Evolutionary conservation across 1,140 invertebrate species (phyloP).

Genomic region (Paralvinella palmiformis): DNA sequence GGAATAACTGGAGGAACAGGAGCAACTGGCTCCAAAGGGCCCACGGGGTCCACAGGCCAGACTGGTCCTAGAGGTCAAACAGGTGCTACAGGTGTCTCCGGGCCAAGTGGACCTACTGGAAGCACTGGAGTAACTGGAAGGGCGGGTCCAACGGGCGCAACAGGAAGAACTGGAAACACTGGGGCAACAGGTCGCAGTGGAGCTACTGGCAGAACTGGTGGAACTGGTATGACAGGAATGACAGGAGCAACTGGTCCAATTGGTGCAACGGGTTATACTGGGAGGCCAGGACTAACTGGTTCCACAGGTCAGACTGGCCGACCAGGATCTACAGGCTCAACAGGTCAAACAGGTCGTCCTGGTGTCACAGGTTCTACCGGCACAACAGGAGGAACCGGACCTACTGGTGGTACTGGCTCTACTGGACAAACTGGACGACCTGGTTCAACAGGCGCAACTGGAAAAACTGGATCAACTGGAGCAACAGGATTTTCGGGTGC

Average conservation of each 20-base stretch:
- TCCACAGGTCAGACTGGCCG: conserved; percentile 3
- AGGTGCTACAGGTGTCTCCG: neutral
- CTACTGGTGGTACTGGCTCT: neutral
- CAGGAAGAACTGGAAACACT: conserved; percentile 1
- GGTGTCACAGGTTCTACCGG: conserved; percentile 5
- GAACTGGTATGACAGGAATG: conserved; percentile 7
- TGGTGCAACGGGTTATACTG: conserved; percentile 6
- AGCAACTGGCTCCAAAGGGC: conserved; percentile 5
- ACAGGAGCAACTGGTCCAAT: conserved; percentile 6
- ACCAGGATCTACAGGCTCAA: conserved; percentile 3
- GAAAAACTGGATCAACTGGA: conserved; percentile 13
- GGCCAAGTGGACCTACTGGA: conserved; percentile 2
- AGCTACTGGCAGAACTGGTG: neutral
- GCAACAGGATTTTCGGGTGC: neutral
- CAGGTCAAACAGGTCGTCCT: conserved; percentile 10
- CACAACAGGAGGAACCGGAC: neutral
- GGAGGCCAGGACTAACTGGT: conserved; percentile 8
- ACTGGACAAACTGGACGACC: neutral
- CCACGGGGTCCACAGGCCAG: neutral
- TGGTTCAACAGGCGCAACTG: neutral
- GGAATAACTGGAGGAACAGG: conserved; percentile 1
- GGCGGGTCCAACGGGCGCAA: neutral
- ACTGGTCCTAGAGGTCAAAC: neutral
- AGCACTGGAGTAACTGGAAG: conserved; percentile 1
- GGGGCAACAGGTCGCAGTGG: conserved; percentile 7